These are phyloP conservation scores for Chloroceryle inda DNA, from an alignment of 2,797 vertebrate species.

Conservation along the genomic window DNA sequence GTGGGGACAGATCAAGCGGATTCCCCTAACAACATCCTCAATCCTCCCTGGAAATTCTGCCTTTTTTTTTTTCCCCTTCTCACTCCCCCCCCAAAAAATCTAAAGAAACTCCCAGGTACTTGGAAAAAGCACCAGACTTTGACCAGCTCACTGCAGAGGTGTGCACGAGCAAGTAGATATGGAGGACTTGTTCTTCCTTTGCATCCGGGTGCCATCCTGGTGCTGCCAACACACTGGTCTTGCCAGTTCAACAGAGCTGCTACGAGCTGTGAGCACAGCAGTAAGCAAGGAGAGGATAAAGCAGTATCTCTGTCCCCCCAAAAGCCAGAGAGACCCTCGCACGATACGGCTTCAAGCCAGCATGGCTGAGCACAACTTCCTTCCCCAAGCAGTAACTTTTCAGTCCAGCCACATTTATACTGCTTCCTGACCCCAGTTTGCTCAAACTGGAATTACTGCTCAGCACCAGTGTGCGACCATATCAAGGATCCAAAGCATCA, in stretches of 20 bases:
- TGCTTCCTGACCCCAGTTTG: not conserved
- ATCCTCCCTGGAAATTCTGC: conserved; percentile 53
- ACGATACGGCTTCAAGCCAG: not conserved
- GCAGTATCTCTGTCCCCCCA: too few species aligned
- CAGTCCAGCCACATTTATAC: not conserved
- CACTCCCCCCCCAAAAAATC: not conserved
- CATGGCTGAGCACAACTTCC: fast-evolving
- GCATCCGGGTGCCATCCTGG: too few species aligned
- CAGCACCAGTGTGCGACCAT: not conserved
- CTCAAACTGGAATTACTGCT: not conserved
- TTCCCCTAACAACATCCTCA: conserved; percentile 48
- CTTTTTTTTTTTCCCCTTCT: not conserved
- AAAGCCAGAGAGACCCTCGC: not conserved
- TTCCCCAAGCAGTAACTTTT: fast-evolving
- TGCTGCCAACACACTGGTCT: not conserved
- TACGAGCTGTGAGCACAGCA: fast-evolving
- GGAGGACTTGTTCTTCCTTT: not conserved
- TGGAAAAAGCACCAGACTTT: not conserved
- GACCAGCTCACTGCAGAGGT: not conserved
- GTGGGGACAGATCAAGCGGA: conserved; percentile 55
- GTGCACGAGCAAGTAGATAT: fast-evolving
- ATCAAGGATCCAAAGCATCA: not conserved
- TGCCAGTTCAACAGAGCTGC: fast-evolving
- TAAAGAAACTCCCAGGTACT: not conserved
- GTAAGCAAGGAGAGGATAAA: too few species aligned